Conservation (phyloP, 2,113 vertebrate genomes). For the Hylia prasina region DNA sequence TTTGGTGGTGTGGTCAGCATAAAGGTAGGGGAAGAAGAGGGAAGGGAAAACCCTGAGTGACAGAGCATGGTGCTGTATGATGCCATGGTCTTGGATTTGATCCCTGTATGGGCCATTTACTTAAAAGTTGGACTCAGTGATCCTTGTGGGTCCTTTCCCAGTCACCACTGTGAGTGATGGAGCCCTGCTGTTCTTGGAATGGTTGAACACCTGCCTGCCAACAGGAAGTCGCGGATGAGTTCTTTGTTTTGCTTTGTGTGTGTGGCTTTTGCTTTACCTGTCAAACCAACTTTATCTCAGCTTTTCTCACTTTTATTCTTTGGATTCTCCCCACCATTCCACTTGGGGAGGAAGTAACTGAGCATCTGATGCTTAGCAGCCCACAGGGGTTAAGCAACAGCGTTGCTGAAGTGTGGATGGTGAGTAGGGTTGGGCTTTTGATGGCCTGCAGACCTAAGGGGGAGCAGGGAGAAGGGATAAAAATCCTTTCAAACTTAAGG, state of each 20-base stretch:
- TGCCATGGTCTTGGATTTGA: not conserved
- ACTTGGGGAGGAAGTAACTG: no score
- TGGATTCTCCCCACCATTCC: not conserved
- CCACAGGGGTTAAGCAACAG: not conserved
- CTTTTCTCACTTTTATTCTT: not conserved
- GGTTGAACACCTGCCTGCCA: not conserved
- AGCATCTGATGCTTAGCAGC: not conserved
- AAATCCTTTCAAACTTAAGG: not conserved
- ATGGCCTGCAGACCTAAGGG: not conserved
- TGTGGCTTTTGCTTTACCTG: not conserved
- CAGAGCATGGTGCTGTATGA: not conserved
- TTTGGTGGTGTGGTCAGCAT: not conserved
- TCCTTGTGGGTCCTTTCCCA: not conserved
- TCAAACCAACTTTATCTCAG: not conserved
- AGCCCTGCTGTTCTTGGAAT: not conserved
- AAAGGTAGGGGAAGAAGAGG: not conserved
- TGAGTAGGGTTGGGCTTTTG: not conserved
- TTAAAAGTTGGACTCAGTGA: not conserved
- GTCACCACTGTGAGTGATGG: accelerated
- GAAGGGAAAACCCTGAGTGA: not conserved
- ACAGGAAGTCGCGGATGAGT: not conserved
- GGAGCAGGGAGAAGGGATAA: no score
- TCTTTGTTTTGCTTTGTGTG: not conserved
- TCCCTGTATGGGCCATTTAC: no score
- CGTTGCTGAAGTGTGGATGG: not conserved